These are phyloP conservation scores for Araneus ventricosus DNA, from an alignment of 1,140 invertebrate genomes.

Conservation along the genomic window DNA sequence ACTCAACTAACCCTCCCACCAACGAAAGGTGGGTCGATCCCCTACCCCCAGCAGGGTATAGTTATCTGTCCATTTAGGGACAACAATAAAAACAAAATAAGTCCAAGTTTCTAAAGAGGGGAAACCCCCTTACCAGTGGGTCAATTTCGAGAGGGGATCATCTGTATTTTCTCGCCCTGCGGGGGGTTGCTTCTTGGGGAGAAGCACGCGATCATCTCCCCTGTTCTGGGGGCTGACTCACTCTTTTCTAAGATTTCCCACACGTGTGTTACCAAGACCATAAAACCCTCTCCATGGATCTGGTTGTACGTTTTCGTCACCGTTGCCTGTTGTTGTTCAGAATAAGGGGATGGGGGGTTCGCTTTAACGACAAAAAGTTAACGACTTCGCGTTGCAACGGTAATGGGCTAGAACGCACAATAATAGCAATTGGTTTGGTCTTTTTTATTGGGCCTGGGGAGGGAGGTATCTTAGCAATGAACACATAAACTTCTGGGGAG, in stretches of 20 bases:
- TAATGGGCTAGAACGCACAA: background rate
- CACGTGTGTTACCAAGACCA: constrained; percentile 11
- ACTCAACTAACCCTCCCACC: background rate
- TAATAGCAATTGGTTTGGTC: background rate
- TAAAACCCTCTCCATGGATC: background rate
- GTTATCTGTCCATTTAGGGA: background rate
- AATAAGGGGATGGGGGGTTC: background rate
- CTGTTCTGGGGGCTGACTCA: background rate
- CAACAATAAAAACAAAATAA: constrained; percentile 21
- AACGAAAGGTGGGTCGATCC: background rate
- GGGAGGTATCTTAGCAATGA: background rate
- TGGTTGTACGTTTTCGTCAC: constrained; percentile 15
- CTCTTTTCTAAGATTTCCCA: constrained; percentile 10
- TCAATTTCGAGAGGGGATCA: background rate
- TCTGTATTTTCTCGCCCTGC: background rate
- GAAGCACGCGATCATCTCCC: background rate
- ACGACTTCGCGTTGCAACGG: background rate
- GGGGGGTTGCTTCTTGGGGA: background rate
- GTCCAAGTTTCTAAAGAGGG: background rate
- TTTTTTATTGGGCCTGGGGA: background rate
- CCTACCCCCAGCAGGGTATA: background rate
- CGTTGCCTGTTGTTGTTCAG: background rate
- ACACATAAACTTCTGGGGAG: background rate
- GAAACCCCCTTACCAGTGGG: background rate
- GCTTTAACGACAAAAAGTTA: background rate